Evolutionary conservation across 2,888 invertebrate genomes (phyloP).

Genomic region (Volucella bombylans): DNA sequence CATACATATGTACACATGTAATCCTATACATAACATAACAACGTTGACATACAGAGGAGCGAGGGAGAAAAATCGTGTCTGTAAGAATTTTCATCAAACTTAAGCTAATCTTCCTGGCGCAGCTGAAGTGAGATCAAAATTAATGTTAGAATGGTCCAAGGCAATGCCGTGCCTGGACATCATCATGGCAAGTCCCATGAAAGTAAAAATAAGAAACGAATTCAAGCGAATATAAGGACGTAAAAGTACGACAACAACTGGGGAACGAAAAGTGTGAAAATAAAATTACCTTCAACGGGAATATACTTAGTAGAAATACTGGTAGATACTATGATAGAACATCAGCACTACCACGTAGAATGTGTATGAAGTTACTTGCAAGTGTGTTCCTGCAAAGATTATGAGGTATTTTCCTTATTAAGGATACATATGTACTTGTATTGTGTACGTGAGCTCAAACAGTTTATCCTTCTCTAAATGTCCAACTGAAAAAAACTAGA

Average conservation of each 20-base stretch:
- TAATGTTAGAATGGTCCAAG: conserved; percentile 21
- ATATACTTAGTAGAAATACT: background rate
- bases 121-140: background rate
- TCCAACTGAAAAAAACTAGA: conserved; percentile 3
- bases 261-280: conserved; percentile 40
- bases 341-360: conserved; percentile 35
- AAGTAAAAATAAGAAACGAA: conserved; percentile 23
- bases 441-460: conserved; percentile 42
- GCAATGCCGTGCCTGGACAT: conserved; percentile 34
- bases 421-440: conserved; percentile 45
- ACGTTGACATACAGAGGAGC: background rate
- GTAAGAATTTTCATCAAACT: conserved; percentile 53
- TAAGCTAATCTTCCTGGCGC: conserved; percentile 39
- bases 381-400: conserved; percentile 52
- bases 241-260: conserved; percentile 1
- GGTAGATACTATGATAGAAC: background rate
- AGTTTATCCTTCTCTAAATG: conserved; percentile 9
- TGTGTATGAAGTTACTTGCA: conserved; percentile 28
- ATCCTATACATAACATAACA: background rate
- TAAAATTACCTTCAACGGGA: conserved; percentile 43
- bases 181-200: conserved; percentile 42
- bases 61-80: conserved; percentile 10
- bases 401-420: conserved; percentile 60
- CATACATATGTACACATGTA: background rate
- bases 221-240: background rate